Conservation (phyloP, 2,797 vertebrate genomes). For the Melanotaenia trifasciata region DNA sequence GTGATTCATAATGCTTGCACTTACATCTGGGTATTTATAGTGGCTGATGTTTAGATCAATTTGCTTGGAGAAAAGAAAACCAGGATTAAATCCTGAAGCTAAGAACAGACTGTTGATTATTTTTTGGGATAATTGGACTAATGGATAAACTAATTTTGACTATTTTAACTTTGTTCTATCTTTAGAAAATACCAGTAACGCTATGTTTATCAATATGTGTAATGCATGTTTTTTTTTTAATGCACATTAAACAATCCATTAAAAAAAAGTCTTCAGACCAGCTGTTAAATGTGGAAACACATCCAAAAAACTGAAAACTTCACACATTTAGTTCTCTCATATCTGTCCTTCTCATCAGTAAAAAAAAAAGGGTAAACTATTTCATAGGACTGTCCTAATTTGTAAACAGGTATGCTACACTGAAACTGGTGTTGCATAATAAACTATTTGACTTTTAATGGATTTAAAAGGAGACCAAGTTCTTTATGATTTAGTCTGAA, state of each 20-base stretch:
- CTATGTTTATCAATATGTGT: no score
- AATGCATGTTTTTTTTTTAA: no score
- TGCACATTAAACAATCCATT: no score
- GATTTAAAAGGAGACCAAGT: rapidly evolving
- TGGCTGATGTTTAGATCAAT: slow-evolving; percentile 6
- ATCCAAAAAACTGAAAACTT: no score
- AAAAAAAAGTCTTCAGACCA: no score
- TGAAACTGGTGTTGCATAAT: neutral
- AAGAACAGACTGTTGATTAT: neutral
- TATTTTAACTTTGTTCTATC: neutral
- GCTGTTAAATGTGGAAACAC: no score
- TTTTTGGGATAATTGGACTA: neutral
- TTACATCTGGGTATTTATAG: slow-evolving; percentile 16
- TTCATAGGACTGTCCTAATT: neutral
- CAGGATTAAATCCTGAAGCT: slow-evolving; percentile 14
- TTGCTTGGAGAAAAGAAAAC: neutral
- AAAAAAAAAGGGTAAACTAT: no score
- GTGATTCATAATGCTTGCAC: slow-evolving; percentile 20
- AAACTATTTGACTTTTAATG: neutral
- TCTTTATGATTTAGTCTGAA: neutral
- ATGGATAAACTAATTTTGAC: neutral
- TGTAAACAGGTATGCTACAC: slow-evolving; percentile 3
- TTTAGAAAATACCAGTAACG: slow-evolving; percentile 1
- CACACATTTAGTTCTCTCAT: no score
- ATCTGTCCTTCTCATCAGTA: no score